These are phyloP conservation scores for Hippocampus barbouri DNA, from an alignment of 2,113 vertebrate genomes.

Conservation along the genomic window DNA sequence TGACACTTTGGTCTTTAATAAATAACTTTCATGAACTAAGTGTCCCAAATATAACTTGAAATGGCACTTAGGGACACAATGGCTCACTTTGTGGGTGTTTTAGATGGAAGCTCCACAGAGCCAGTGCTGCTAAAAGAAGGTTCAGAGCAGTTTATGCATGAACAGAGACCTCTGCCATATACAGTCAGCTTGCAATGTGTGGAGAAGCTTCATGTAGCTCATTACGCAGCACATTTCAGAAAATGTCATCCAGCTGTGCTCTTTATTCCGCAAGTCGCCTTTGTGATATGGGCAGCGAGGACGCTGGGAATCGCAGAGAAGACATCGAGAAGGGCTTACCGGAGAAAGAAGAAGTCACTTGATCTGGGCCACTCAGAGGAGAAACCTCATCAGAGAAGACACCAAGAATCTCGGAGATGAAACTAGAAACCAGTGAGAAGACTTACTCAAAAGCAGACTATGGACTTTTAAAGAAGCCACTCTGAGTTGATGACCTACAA, in stretches of 20 bases:
- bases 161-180: no score
- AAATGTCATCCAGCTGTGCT: no score
- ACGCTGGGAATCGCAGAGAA: background rate
- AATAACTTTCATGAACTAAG: background rate
- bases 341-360: background rate
- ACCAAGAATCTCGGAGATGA: background rate
- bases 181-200: background rate
- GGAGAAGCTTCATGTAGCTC: background rate
- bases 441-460: background rate
- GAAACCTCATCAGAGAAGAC: background rate
- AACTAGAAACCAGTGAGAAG: background rate
- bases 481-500: no score
- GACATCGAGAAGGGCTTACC: background rate
- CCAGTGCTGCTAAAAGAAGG: no score
- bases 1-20: background rate
- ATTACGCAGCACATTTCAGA: background rate
- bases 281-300: no score
- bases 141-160: no score
- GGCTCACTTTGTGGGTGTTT: background rate
- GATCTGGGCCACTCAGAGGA: background rate
- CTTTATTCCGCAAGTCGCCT: no score
- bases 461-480: background rate
- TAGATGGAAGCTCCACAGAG: background rate
- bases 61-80: background rate
- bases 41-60: background rate